A percentile compares a stretch with the other conserved stretches of the same genome.
These are phyloP conservation scores for Zaprionus camerounensis DNA, from an alignment of 1,140 invertebrate genomes.

Conservation along the genomic window DNA sequence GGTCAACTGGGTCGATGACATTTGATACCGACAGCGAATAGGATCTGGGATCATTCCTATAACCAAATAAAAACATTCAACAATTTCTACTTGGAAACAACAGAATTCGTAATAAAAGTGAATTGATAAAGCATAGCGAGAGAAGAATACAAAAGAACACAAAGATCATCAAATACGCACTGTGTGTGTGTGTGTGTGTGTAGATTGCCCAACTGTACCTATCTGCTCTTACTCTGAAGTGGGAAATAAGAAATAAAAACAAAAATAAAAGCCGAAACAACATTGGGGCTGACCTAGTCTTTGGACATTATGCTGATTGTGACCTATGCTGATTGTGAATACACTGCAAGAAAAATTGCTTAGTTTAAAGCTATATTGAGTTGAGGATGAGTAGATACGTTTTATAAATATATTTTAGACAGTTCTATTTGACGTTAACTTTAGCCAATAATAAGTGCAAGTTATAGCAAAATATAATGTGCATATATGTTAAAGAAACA, in stretches of 20 bases:
- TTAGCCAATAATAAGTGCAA: background rate
- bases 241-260: constrained; percentile 9
- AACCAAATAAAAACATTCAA: background rate
- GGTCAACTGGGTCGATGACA: background rate
- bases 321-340: constrained; percentile 10
- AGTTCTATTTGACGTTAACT: too few relatives aligned
- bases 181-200: background rate
- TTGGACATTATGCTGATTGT: background rate
- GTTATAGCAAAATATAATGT: background rate
- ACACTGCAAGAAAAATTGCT: background rate
- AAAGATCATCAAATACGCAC: background rate
- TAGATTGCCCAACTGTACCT: constrained; percentile 28
- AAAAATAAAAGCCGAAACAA: background rate
- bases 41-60: background rate
- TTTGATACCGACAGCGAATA: background rate
- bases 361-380: background rate
- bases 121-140: constrained; percentile 22
- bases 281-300: constrained; percentile 16
- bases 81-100: background rate
- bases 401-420: too few relatives aligned
- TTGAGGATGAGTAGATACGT: background rate
- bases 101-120: background rate
- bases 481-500: background rate
- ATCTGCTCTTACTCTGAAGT: background rate
- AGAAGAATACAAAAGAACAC: background rate